Evolutionary conservation across 2,888 invertebrate species (phyloP), one percentile per base, ranked within the genome.

Genomic region (Drosophila monieri): DNA sequence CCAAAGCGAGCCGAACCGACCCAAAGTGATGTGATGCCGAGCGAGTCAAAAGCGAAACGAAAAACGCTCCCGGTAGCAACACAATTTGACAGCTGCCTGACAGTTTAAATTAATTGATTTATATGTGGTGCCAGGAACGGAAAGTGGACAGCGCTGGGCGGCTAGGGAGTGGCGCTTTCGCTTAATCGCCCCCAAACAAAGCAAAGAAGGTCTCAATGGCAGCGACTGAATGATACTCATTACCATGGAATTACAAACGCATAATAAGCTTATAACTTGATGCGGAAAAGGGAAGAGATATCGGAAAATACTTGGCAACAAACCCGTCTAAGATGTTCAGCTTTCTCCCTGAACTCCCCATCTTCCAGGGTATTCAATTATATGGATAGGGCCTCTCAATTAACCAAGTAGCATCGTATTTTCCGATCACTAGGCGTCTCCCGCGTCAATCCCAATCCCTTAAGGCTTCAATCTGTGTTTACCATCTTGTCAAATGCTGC

Each of bases 71-170:
- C 89, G 81, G 89, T 89, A 88, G 88, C 89, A 81, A 78, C 88
- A 80, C 77, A 80, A 85, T 89, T 89, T 89, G 89, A 89, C 89
- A 89, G 89, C 80, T 80, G 81, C 77, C 85, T 88, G 89, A 89
- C 89, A 89, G 89, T 88, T 85, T 74, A 87, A 89, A 89, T 89
- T 88, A 89, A 89, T 89, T 89, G 89, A 89, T 89, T 89, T 89
- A 89, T 80, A 73, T 76, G 73, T 46, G 44, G 62, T 46, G 46
- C 18, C 44, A 15, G 18, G 46, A 62, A 43, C 56, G 62, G 54
- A 61, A 64, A 51, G 78, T 78, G 72, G 65, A 69, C 52, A 60
- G 66, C 70, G 78, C 69, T 68, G 62, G 53, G 69, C 30, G 62
- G 37, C 43, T 48, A 57, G 56, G 68, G 67, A 57, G 73, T 72